Conservation (phyloP, 1,140 invertebrate genomes). For the Ditylenchus dipsaci region DNA sequence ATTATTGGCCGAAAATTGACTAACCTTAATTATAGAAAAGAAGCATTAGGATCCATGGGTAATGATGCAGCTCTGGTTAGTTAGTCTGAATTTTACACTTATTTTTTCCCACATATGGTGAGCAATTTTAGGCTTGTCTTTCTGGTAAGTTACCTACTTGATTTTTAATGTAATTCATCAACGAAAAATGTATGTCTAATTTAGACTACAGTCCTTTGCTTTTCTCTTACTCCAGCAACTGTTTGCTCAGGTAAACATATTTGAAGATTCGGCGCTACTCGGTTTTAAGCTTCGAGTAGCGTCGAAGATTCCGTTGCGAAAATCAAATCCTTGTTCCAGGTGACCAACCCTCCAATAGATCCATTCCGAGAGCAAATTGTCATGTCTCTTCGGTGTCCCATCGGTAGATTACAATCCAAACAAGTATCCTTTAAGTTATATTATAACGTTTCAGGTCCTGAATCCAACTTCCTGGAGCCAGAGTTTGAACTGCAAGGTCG, state of each 20-base stretch:
- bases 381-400: constrained; percentile 78
- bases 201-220: constrained; percentile 79
- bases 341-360: constrained; percentile 99
- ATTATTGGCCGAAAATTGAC: too few relatives aligned
- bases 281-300: too few relatives aligned
- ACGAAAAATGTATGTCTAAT: constrained; percentile 65
- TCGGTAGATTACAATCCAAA: constrained; percentile 49
- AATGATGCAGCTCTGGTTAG: constrained; percentile 82
- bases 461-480: constrained; percentile 87
- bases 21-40: constrained; percentile 70
- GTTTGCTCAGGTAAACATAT: constrained; percentile 77
- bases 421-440: too few relatives aligned
- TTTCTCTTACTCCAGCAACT: constrained; percentile 97
- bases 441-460: constrained; percentile 66
- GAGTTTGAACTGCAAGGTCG: constrained; percentile 81
- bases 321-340: constrained; percentile 60
- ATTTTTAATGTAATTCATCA: too few relatives aligned
- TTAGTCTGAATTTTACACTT: constrained; percentile 56
- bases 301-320: too few relatives aligned
- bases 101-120: too few relatives aligned
- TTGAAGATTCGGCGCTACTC: too few relatives aligned
- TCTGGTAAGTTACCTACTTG: too few relatives aligned
- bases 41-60: constrained; percentile 97
- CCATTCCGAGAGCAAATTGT: constrained; percentile 97
- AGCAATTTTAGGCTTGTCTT: too few relatives aligned